Conservation (phyloP, 2,888 invertebrate species). For the Cantharis flavilabris region DNA sequence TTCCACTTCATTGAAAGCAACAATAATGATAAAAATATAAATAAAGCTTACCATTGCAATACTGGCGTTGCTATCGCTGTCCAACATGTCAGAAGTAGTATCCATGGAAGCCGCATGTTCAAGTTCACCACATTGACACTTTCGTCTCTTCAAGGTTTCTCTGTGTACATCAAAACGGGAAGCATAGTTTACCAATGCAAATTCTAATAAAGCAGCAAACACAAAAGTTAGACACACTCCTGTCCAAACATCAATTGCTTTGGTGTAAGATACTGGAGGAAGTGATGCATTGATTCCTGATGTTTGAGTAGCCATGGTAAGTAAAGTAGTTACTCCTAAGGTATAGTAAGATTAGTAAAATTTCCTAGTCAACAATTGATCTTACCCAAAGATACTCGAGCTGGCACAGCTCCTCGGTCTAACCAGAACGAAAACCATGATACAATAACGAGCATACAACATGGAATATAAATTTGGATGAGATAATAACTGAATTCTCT, state of each 20-base stretch:
- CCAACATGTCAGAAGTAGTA: slow-evolving; percentile 82
- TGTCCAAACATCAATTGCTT: slow-evolving; percentile 98
- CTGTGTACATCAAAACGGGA: slow-evolving; percentile 90
- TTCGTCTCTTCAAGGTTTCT: slow-evolving; percentile 89
- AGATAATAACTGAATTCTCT: slow-evolving; percentile 99
- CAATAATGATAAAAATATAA: background rate
- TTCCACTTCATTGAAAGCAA: no score
- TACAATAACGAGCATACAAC: slow-evolving; percentile 97
- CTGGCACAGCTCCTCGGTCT: slow-evolving; percentile 94
- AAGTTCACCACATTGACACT: slow-evolving; percentile 77
- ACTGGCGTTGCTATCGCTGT: slow-evolving; percentile 86
- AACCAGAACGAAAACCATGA: slow-evolving; percentile 98
- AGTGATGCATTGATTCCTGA: slow-evolving; percentile 95
- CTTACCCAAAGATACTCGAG: slow-evolving; percentile 87
- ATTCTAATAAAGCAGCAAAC: slow-evolving; percentile 95
- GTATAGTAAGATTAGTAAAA: background rate
- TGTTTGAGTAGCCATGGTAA: slow-evolving; percentile 97
- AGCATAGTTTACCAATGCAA: slow-evolving; percentile 97
- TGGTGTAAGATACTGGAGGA: slow-evolving; percentile 97
- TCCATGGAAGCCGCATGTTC: slow-evolving; percentile 87
- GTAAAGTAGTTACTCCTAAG: slow-evolving; percentile 89
- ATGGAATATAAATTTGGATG: slow-evolving; percentile 99
- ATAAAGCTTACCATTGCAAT: slow-evolving; percentile 83
- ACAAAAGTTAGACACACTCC: slow-evolving; percentile 97
- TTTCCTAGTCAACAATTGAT: background rate